Evolutionary conservation across 2,888 invertebrate species (phyloP), one percentile per base, ranked within the genome.

Genomic region (Chrysolina haemoptera): DNA sequence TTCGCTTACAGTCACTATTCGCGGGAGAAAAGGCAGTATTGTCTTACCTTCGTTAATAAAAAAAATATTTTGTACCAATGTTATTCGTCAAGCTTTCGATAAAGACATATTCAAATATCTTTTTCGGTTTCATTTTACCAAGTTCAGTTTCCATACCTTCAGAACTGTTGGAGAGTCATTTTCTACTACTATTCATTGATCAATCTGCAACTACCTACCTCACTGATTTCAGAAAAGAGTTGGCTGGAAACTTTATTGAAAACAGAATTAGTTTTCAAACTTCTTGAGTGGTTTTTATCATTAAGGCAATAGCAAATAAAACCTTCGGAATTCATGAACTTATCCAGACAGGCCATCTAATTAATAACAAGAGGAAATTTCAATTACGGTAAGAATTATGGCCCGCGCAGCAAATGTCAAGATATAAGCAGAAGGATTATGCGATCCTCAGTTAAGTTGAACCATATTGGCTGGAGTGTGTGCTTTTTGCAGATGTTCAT

Each of bases 401-500:
- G 50, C 59, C 12, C n/a, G 43, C 14, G 48, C 68, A 40, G 71
- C 66, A 59, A 71, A 71, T 62, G 70, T 71, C 65, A 65, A 70
- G 70, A 35, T 64, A 64, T 74, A 70, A 74, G 59, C 70, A 63
- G 68, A 64, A 68, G 74, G 74, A 74, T 74, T 74, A 74, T 46
- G 65, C 53, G 65, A 48, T 67, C 55, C 71, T 46, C 64, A 71
- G 63, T 55, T 74, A 74, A 74, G 71, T 71, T 59, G 20, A 71
- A 74, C 71, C 74, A 74, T 70, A 74, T 74, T 71, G 70, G 70
- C 74, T 62, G 11, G 18, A 67, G 64, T 67, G 50, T 40, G 67
- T 53, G 20, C 48, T 76, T 76, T 76, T 76, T 76, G 74, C 74
- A 76, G 72, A 76, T 74, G 76, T 76, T 76, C 74, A 71, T 74